Base-by-base conservation (phyloP, 2,888 invertebrate species). In the Epistrophella euchroma region DNA sequence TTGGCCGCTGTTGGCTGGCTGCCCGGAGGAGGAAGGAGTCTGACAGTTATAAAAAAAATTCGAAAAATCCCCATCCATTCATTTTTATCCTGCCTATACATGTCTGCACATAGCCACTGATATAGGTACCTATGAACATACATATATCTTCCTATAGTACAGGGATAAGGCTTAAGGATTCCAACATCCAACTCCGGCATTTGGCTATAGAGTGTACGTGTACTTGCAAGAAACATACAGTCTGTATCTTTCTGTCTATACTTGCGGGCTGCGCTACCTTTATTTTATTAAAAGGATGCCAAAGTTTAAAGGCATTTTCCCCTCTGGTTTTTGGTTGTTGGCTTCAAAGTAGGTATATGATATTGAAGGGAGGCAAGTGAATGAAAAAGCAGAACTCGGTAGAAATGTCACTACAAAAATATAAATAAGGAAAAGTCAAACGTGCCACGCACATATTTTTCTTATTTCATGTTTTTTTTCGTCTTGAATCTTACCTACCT, bases 271-370 rank as follows among this genome's bases (percentile, higher is more conserved):
- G 70, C 68, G 50, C 60, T 82, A 64, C 82, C 70, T 86, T 74
- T 77, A 74, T 75, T 74, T 82, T 82, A 82, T 86, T 71, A 82
- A 86, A 86, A 86, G 82, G 77, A 78, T 86, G 86, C 77, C 86
- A 86, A 77, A 82, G 76, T 81, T 86, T 82, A 82, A 86, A 82
- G 86, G 74, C 77, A 82, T 86, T 80, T 74, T 77, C 82, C 74
- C 77, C 74, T 74, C 73, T 76, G 75, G 64, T 79, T 58, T 84
- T 84, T 75, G 52, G 83, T 71, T 70, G 60, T 77, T 74, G 62
- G 56, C 70, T 64, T 32, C 66, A 82, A 82, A 64, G 15, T 25
- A 22, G 37, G 72, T 52, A 72, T 52, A 72, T 72, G 68, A 28
- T 52, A 62, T 66, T 11, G 19, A 35, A 35, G 19, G 9, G 70